These are phyloP conservation scores for Coryphaenoides rupestris DNA, from an alignment of 2,113 vertebrate genomes.

Conservation along the genomic window DNA sequence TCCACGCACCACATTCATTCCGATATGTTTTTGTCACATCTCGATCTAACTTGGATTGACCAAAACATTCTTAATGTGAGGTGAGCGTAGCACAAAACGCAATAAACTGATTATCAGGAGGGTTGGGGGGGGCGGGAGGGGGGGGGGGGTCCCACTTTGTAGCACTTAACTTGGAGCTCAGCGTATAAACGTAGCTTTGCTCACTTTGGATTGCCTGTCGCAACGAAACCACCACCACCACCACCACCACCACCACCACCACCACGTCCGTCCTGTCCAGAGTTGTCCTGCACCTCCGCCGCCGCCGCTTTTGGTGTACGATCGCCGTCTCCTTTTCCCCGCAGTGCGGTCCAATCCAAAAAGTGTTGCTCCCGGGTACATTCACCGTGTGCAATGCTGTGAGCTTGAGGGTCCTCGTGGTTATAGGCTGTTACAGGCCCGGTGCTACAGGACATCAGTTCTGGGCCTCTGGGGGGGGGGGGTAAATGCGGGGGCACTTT, in stretches of 20 bases:
- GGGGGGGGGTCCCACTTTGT: too few species aligned
- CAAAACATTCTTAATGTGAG: neutral
- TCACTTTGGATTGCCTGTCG: constrained; percentile 71
- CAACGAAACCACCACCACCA: constrained; percentile 51
- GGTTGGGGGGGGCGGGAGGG: too few species aligned
- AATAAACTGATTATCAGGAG: too few species aligned
- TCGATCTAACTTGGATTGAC: constrained; percentile 37
- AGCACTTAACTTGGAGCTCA: neutral
- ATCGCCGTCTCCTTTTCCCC: too few species aligned
- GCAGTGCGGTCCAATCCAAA: too few species aligned
- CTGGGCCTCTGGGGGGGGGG: constrained; percentile 27
- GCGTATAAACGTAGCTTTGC: neutral
- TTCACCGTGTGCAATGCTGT: constrained; percentile 46
- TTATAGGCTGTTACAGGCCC: constrained; percentile 9
- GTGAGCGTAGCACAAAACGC: neutral
- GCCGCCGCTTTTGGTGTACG: too few species aligned
- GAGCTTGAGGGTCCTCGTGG: constrained; percentile 27
- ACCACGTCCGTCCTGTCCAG: constrained; percentile 28
- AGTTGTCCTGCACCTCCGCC: constrained; percentile 5
- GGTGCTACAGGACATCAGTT: constrained; percentile 5
- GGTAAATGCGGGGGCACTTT: neutral
- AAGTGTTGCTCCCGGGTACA: constrained; percentile 36
- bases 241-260: constrained; percentile 45
- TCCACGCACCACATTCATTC: constrained; percentile 34
- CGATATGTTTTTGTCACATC: constrained; percentile 31